phyloP scores from a whole-genome alignment of 2,113 vertebrate genomes.

The Carassius gibelio region DNA sequence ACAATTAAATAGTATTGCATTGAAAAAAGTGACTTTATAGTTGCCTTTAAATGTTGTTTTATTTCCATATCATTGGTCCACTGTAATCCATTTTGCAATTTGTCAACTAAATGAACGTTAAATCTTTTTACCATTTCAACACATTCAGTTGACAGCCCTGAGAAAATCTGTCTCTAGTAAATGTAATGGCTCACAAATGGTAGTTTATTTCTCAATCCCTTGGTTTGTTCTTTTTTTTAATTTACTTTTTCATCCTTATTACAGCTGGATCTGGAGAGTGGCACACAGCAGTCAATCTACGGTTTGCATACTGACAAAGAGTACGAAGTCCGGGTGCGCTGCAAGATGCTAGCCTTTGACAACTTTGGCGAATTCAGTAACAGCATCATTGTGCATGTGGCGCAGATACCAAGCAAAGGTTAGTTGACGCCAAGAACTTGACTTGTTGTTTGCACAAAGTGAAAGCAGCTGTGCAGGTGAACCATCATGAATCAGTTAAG shows the following conservation, averaged over 20 bases:
- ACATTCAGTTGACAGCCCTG: not conserved
- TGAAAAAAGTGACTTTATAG: too few species aligned
- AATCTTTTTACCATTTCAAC: not conserved
- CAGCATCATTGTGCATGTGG: constrained; percentile 77
- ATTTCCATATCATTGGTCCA: too few species aligned
- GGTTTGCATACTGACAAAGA: constrained; percentile 81
- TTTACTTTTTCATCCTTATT: constrained; percentile 39
- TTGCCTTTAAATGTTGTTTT: too few species aligned
- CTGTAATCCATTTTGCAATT: too few species aligned
- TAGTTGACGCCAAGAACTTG: not conserved
- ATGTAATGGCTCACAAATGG: not conserved
- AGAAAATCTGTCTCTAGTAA: not conserved
- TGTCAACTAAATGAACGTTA: too few species aligned
- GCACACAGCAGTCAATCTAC: constrained; percentile 83
- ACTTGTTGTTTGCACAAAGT: not conserved
- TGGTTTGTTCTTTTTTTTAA: not conserved
- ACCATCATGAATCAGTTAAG: not conserved
- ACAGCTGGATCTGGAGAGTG: constrained; percentile 78
- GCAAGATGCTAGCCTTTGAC: constrained; percentile 77
- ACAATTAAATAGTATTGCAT: too few species aligned
- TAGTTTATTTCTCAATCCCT: not conserved
- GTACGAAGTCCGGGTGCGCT: constrained; percentile 86
- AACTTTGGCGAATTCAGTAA: constrained; percentile 91
- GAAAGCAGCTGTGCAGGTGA: not conserved
- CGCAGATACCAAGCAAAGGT: constrained; percentile 65